Conservation (phyloP, 2,888 invertebrate species). For the Agrypnus murinus region DNA sequence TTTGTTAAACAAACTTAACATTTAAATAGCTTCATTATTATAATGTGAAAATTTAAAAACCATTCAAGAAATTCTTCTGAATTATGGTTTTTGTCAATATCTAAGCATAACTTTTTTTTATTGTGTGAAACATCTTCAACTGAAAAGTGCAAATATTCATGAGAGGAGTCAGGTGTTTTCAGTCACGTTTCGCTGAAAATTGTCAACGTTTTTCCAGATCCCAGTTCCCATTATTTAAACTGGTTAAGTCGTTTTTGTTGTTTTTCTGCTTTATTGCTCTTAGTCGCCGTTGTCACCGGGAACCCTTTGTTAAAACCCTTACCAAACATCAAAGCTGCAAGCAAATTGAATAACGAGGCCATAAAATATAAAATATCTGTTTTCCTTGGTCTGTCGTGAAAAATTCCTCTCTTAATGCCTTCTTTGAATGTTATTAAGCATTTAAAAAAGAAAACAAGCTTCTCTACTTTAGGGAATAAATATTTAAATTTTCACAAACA, state of each 20-base stretch:
- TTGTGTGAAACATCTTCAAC: too few relatives aligned
- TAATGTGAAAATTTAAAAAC: too few relatives aligned
- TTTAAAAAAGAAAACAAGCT: constrained; percentile 9
- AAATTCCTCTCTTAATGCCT: constrained; percentile 14
- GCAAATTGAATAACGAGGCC: constrained; percentile 4
- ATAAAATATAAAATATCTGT: neutral
- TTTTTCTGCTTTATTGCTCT: constrained; percentile 14
- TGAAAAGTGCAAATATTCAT: constrained; percentile 9
- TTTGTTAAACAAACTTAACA: too few relatives aligned
- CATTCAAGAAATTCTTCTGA: too few relatives aligned
- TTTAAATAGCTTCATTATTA: too few relatives aligned
- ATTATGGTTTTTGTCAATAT: too few relatives aligned
- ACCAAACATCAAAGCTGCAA: neutral
- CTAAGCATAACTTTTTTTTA: too few relatives aligned
- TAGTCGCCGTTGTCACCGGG: neutral
- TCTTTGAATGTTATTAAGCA: constrained; percentile 12
- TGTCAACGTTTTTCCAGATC: neutral
- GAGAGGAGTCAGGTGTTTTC: neutral
- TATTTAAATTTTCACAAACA: constrained; percentile 21
- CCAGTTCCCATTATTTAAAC: constrained; percentile 18
- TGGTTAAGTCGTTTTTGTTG: constrained; percentile 25
- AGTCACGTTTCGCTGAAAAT: neutral
- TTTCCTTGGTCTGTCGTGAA: neutral
- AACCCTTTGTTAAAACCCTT: neutral
- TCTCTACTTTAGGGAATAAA: constrained; percentile 18